These are phyloP conservation scores for Rhagophthalmus giganteus DNA, from an alignment of 2,888 invertebrate genomes.

Conservation along the genomic window DNA sequence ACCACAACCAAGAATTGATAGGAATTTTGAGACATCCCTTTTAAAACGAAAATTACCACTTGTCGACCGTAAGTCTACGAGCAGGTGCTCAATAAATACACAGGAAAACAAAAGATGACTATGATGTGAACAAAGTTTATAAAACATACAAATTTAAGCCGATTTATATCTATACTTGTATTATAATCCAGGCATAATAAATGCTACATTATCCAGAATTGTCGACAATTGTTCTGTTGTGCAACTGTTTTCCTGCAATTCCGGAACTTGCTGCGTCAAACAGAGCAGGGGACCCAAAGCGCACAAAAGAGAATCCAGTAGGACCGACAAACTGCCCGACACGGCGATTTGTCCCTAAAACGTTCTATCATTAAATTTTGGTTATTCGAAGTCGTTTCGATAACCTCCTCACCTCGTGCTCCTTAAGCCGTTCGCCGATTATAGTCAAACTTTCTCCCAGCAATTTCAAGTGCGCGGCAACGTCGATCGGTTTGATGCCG, in stretches of 20 bases:
- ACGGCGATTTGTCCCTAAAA: slow-evolving; percentile 89
- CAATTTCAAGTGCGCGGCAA: slow-evolving; percentile 88
- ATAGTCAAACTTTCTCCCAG: slow-evolving; percentile 92
- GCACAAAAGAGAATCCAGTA: slow-evolving; percentile 90
- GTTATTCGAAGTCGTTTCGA: slow-evolving; percentile 1
- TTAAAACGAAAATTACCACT: too few species aligned
- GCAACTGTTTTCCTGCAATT: slow-evolving; percentile 68
- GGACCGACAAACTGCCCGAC: slow-evolving; percentile 89
- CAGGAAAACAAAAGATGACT: too few species aligned
- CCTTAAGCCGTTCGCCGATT: slow-evolving; percentile 89
- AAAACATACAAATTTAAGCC: too few species aligned
- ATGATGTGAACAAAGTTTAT: too few species aligned
- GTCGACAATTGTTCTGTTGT: slow-evolving; percentile 57
- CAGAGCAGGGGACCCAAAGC: slow-evolving; percentile 87
- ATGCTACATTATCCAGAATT: slow-evolving; percentile 92
- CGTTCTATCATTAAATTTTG: slow-evolving; percentile 15
- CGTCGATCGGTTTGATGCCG: slow-evolving; percentile 82
- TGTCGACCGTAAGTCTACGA: too few species aligned
- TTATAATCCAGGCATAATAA: slow-evolving; percentile 85
- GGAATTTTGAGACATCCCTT: too few species aligned
- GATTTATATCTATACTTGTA: too few species aligned
- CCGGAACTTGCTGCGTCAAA: slow-evolving; percentile 81
- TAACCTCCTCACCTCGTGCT: slow-evolving; percentile 72
- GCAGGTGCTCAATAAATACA: too few species aligned
- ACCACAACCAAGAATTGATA: too few species aligned